Percentiles rank a stretch among this genome's conserved stretches.
These are phyloP conservation scores for Sigmodon hispidus DNA, from an alignment of 2,113 vertebrate species.

Conservation along the genomic window DNA sequence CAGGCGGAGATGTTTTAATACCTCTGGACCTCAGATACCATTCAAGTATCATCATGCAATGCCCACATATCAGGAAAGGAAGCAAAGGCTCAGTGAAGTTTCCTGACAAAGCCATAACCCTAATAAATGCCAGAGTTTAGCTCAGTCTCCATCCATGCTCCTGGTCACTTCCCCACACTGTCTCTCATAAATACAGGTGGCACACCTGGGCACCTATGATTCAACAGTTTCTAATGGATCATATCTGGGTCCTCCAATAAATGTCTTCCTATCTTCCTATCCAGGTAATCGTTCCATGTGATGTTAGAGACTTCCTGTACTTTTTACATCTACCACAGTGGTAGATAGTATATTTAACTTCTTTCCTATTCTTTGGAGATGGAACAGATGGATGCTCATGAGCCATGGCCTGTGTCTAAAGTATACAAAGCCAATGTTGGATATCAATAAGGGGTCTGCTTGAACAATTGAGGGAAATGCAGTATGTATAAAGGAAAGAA, in stretches of 20 bases:
- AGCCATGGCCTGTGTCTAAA: background rate
- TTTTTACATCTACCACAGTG: conserved; percentile 46
- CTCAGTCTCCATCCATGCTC: too few relatives aligned
- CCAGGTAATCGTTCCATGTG: too few relatives aligned
- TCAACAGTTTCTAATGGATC: background rate
- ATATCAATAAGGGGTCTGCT: background rate
- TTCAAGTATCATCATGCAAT: background rate
- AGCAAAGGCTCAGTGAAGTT: background rate
- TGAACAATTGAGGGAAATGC: background rate
- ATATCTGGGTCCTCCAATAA: background rate
- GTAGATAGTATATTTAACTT: conserved; percentile 9
- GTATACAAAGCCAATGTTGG: background rate
- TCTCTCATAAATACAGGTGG: background rate
- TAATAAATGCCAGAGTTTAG: background rate
- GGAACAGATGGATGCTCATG: background rate
- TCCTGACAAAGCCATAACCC: background rate
- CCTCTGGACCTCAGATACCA: too few relatives aligned
- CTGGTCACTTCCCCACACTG: background rate
- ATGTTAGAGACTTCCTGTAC: background rate
- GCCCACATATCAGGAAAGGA: background rate
- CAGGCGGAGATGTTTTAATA: background rate
- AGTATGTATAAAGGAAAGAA: too few relatives aligned
- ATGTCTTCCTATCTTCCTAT: background rate
- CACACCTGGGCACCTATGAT: background rate
- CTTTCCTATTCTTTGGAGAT: background rate